These are phyloP conservation scores for Chaetura pelagica DNA, from an alignment of 2,113 vertebrate genomes.

Conservation along the genomic window DNA sequence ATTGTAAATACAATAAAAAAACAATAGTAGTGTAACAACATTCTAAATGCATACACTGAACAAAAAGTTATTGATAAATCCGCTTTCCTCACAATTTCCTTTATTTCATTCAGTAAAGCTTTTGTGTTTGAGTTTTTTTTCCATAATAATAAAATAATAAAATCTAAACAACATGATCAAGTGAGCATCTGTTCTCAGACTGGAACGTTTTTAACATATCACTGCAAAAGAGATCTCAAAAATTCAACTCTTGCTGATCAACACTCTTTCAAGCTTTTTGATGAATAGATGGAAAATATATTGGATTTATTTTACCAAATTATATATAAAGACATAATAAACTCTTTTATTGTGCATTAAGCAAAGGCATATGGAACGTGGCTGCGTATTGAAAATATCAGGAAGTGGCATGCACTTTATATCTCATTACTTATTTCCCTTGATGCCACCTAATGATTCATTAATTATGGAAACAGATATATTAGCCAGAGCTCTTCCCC, in stretches of 20 bases:
- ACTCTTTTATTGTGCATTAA: background rate
- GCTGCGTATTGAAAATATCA: background rate
- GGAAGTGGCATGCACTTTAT: background rate
- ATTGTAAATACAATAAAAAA: constrained; percentile 73
- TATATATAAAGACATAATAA: background rate
- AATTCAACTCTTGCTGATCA: constrained; percentile 13
- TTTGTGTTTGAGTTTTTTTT: background rate
- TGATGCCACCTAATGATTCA: background rate
- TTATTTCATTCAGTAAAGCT: constrained; percentile 54
- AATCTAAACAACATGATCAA: background rate
- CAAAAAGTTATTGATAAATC: constrained; percentile 9
- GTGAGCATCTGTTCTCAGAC: background rate
- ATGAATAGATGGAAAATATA: background rate
- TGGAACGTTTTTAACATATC: background rate
- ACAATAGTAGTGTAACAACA: constrained; percentile 36
- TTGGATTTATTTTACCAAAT: background rate
- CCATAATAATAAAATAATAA: background rate
- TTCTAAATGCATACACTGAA: constrained; percentile 58
- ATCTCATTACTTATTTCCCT: background rate
- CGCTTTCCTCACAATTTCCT: constrained; percentile 12
- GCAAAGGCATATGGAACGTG: constrained; percentile 15
- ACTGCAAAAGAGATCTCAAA: background rate
- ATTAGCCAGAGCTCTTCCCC: background rate
- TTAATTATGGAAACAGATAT: background rate
- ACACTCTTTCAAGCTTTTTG: constrained; percentile 25